Evolutionary conservation across 2,888 invertebrate species (phyloP), one percentile per base, ranked within the genome.

Genomic region (Kuschelorhynchus macadamiae): DNA sequence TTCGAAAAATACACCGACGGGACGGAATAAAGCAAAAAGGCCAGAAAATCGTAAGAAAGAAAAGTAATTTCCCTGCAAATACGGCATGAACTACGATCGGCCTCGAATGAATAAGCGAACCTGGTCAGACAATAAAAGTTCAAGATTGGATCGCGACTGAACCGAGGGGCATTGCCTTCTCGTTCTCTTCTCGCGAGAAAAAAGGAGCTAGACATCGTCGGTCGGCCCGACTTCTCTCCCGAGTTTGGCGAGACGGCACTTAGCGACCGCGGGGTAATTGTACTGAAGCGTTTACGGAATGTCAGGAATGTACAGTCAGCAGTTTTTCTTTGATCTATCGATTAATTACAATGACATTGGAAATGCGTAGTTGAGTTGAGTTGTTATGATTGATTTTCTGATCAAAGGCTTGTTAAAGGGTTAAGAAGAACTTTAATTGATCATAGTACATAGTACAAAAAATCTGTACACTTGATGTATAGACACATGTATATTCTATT

Each of bases 81-180:
- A 52, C n/a, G n/a, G n/a, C n/a, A n/a, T n/a, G n/a, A 49, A 49
- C 25, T 14, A 39, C 18, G 20, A 49, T 9, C 32, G 49, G 32
- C 32, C 12, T 32, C 18, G 49, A 60, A 60, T 11, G 49, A 36
- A 49, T 47, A 41, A 52, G 32, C 36, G 33, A 11, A 47, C 36
- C 39, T 46, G 47, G 47, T 59, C 20, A 47, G 36, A 59, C 47
- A 50, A 61, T 61, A 61, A 49, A 50, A 61, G 61, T 41, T 61
- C 41, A 60, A 60, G 36, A 60, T 47, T 49, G 47, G 33, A 49
- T 60, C 49, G 39, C 36, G 44, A 60, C 49, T 49, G 49, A 49
- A 47, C 47, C 30, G 16, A 12, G 47, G 59, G 59, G 36, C 59
- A 60, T 16, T 60, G 59, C 59, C 59, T 60, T 20, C 49, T 42